These are phyloP conservation scores for Hymenopus coronatus DNA, from an alignment of 2,888 invertebrate species.

Conservation along the genomic window DNA sequence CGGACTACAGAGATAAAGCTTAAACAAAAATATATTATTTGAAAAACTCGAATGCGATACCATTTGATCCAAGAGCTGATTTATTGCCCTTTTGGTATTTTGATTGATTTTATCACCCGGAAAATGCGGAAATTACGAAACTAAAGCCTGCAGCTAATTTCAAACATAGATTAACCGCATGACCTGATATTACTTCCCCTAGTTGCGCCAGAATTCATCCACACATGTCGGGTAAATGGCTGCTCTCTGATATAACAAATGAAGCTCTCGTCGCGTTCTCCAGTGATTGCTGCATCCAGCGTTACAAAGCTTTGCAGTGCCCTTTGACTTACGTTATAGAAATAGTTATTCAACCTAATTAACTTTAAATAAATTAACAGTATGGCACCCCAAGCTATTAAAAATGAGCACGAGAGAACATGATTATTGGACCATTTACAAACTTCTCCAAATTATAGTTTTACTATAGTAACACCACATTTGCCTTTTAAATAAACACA, in stretches of 20 bases:
- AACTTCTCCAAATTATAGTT: no score
- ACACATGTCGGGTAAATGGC: background rate
- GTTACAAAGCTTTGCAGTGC: background rate
- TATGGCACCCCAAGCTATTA: no score
- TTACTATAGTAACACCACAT: no score
- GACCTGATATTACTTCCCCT: background rate
- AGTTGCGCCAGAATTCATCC: background rate
- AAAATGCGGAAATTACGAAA: background rate
- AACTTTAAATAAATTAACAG: no score
- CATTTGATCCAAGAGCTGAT: background rate
- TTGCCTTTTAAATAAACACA: no score
- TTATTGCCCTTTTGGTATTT: background rate
- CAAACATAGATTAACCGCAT: background rate
- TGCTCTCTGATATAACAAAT: background rate
- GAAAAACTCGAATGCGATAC: background rate
- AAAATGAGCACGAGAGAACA: no score
- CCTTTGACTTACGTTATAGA: no score
- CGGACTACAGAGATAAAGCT: no score
- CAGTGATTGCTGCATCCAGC: background rate
- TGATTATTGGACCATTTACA: no score
- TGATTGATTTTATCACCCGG: background rate
- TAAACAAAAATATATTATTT: no score
- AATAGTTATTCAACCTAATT: background rate
- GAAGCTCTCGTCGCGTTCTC: background rate
- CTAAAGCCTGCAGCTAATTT: background rate